Conservation (phyloP, 2,888 invertebrate species). For the Ecliptopera silaceata region DNA sequence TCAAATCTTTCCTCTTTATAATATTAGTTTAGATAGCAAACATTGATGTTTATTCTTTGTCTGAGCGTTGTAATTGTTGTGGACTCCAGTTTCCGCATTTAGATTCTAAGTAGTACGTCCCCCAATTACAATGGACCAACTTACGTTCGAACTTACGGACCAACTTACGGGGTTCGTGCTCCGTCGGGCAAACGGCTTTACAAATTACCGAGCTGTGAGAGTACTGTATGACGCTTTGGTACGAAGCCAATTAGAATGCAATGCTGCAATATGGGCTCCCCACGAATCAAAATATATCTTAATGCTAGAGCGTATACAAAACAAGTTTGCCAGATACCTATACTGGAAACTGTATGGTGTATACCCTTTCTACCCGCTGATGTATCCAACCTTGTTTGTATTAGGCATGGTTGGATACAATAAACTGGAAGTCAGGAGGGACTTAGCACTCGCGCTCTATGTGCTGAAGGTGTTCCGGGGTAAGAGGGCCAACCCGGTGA, state of each 20-base stretch:
- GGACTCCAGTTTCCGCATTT: too few relatives aligned
- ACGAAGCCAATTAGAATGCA: conserved; percentile 10
- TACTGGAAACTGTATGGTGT: conserved; percentile 12
- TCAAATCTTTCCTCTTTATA: too few relatives aligned
- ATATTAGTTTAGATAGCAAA: too few relatives aligned
- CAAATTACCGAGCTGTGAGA: not conserved
- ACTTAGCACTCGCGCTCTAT: too few relatives aligned
- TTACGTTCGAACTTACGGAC: too few relatives aligned
- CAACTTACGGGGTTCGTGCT: conserved; percentile 3
- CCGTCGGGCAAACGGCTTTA: not conserved
- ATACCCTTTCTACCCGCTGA: conserved; percentile 20
- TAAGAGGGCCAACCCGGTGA: too few relatives aligned
- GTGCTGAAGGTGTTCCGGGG: too few relatives aligned
- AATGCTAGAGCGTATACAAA: conserved; percentile 25
- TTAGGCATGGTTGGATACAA: conserved; percentile 24
- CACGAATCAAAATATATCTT: conserved; percentile 9
- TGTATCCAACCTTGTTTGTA: conserved; percentile 26
- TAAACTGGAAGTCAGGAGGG: too few relatives aligned
- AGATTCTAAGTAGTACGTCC: too few relatives aligned
- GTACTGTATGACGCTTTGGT: conserved; percentile 9
- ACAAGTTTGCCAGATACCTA: conserved; percentile 13
- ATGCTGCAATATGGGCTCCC: conserved; percentile 6
- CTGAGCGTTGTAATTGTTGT: too few relatives aligned
- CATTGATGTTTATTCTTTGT: too few relatives aligned
- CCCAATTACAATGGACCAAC: too few relatives aligned